Conservation (phyloP, 2,113 vertebrate genomes). For the Cynocephalus volans region DNA sequence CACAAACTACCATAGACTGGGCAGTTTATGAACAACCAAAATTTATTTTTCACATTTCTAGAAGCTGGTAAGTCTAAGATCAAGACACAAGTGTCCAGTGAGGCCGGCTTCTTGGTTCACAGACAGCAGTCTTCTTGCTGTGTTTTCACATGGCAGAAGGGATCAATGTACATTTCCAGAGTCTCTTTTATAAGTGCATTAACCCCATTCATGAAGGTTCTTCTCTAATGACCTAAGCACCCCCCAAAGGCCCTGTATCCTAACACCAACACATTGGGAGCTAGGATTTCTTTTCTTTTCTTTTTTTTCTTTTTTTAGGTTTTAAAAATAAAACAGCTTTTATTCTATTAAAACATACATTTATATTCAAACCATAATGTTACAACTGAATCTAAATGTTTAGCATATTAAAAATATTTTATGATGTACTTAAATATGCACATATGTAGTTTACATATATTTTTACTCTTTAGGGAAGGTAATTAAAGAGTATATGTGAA, state of each 20-base stretch:
- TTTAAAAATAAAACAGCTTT: neutral
- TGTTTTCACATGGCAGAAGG: neutral
- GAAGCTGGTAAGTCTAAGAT: neutral
- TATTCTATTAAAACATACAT: neutral
- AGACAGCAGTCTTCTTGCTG: neutral
- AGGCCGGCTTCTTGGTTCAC: neutral
- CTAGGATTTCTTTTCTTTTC: neutral
- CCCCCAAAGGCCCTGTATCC: neutral
- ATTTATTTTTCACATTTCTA: neutral
- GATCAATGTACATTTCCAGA: neutral
- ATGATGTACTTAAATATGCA: constrained; percentile 13
- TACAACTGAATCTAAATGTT: neutral
- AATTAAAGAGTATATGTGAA: neutral
- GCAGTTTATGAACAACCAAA: neutral
- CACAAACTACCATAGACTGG: neutral
- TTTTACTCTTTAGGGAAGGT: constrained; percentile 37
- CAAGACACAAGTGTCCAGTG: too few species aligned
- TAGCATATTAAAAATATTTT: constrained; percentile 14
- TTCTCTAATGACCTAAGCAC: neutral
- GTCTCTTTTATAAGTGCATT: neutral
- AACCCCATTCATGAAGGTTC: neutral
- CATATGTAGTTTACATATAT: neutral
- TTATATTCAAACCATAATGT: neutral
- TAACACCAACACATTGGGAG: neutral
- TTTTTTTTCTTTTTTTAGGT: neutral